Evolutionary conservation across 2,888 invertebrate genomes (phyloP).

Genomic region (Eristalis intricaria): DNA sequence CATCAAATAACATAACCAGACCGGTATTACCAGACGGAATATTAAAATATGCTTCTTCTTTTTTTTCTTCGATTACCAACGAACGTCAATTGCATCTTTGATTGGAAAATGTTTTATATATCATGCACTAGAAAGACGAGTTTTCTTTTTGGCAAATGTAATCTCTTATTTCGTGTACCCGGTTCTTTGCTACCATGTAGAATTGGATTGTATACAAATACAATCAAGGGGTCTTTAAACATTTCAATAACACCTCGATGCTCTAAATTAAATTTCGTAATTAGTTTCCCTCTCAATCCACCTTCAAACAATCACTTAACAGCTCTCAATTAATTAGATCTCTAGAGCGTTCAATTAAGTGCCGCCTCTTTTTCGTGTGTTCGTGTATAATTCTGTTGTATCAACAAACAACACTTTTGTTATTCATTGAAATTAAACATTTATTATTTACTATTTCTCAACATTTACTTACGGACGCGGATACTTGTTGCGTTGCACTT

Average conservation of each 20-base stretch:
- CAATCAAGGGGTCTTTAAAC: neutral
- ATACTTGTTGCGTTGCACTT: neutral
- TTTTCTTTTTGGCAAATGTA: neutral
- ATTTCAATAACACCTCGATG: neutral
- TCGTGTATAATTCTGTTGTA: conserved; percentile 17
- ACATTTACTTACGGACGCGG: neutral
- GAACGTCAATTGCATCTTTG: neutral
- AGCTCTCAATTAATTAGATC: conserved; percentile 42
- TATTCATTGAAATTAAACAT: conserved; percentile 45
- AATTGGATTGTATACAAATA: neutral
- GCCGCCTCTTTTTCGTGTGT: neutral
- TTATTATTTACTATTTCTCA: conserved; percentile 31
- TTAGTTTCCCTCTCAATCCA: conserved; percentile 16
- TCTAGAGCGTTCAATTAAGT: conserved; percentile 10
- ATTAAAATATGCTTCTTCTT: neutral
- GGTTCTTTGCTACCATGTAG: neutral
- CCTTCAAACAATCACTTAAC: conserved; percentile 31
- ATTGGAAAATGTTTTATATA: neutral
- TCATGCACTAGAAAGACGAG: too few relatives aligned
- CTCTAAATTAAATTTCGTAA: conserved; percentile 48
- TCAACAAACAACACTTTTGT: conserved; percentile 23
- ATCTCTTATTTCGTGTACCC: neutral
- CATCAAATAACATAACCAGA: neutral
- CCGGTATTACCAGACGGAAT: conserved; percentile 21
- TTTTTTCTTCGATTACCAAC: neutral